phyloP scores from a whole-genome alignment of 2,113 vertebrate species.

The Lates calcarifer region DNA sequence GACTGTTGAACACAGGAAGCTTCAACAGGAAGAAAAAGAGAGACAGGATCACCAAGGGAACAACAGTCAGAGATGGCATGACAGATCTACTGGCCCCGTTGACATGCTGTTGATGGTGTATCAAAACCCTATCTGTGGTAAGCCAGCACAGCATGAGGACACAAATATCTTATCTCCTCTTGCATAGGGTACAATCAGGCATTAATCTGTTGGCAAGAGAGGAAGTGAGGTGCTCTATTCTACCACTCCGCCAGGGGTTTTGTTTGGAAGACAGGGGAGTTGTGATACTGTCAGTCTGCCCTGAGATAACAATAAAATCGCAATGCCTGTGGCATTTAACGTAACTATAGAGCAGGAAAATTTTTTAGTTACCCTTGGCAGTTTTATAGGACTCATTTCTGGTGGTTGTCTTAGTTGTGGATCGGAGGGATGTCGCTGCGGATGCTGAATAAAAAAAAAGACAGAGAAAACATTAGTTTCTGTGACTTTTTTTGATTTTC shows the following conservation, averaged over 20 bases:
- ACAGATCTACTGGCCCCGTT: slow-evolving; percentile 49
- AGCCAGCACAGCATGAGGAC: slow-evolving; percentile 46
- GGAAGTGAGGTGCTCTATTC: slow-evolving; percentile 63
- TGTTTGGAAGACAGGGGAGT: slow-evolving; percentile 68
- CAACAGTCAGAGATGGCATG: slow-evolving; percentile 47
- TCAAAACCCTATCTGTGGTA: slow-evolving; percentile 57
- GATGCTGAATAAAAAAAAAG: neutral
- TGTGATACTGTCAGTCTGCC: slow-evolving; percentile 69
- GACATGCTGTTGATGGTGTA: slow-evolving; percentile 61
- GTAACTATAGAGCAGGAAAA: slow-evolving; percentile 45
- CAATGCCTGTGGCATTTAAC: slow-evolving; percentile 67
- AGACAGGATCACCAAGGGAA: slow-evolving; percentile 34
- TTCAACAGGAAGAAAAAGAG: slow-evolving; percentile 23
- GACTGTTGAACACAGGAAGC: slow-evolving; percentile 45
- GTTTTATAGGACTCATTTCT: neutral
- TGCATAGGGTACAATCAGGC: slow-evolving; percentile 65
- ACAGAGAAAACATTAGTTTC: slow-evolving; percentile 13
- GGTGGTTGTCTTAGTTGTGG: neutral
- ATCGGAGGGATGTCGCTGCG: slow-evolving; percentile 29
- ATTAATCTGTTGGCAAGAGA: slow-evolving; percentile 71
- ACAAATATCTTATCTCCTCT: slow-evolving; percentile 65
- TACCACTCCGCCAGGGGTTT: slow-evolving; percentile 56
- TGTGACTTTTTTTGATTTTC: neutral
- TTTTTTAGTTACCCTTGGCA: slow-evolving; percentile 60
- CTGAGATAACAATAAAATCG: slow-evolving; percentile 67